Evolutionary conservation across 2,797 vertebrate species (phyloP).

Genomic region (Cryptoblepharus egeriae): DNA sequence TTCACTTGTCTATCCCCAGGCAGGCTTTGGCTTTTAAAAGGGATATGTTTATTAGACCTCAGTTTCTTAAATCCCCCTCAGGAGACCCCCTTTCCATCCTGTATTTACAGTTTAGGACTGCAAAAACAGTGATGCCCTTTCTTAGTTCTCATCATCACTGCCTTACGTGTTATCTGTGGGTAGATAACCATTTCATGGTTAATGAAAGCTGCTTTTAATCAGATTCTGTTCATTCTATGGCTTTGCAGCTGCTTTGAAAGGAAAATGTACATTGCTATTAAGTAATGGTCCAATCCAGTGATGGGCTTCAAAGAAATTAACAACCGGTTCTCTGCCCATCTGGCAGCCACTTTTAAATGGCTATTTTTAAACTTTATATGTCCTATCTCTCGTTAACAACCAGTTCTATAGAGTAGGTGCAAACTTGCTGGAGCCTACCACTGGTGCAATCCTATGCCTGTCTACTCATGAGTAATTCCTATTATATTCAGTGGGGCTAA

Average conservation of each 20-base stretch:
- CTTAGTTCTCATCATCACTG: constrained; percentile 40
- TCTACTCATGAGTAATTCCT: too few species aligned
- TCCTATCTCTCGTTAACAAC: too few species aligned
- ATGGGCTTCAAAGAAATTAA: too few species aligned
- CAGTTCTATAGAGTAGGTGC: too few species aligned
- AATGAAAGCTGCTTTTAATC: neutral
- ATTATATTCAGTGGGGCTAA: too few species aligned
- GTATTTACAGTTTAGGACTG: constrained; percentile 56
- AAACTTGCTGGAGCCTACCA: too few species aligned
- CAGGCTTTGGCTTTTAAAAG: constrained; percentile 64
- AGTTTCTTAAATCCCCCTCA: constrained; percentile 65
- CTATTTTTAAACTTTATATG: too few species aligned
- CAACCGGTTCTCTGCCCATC: too few species aligned
- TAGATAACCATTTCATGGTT: too few species aligned
- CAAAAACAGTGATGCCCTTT: constrained; percentile 36
- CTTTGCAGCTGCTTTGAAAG: constrained; percentile 24
- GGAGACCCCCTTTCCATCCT: constrained; percentile 50
- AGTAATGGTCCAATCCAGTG: too few species aligned
- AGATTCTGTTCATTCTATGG: neutral
- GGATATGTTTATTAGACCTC: constrained; percentile 69
- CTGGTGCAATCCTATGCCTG: too few species aligned
- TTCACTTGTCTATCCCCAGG: constrained; percentile 61
- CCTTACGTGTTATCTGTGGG: constrained; percentile 15
- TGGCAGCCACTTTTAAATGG: too few species aligned
- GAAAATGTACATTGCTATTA: neutral